Conservation (phyloP, 1,140 invertebrate genomes). For the Drosophila navojoa region DNA sequence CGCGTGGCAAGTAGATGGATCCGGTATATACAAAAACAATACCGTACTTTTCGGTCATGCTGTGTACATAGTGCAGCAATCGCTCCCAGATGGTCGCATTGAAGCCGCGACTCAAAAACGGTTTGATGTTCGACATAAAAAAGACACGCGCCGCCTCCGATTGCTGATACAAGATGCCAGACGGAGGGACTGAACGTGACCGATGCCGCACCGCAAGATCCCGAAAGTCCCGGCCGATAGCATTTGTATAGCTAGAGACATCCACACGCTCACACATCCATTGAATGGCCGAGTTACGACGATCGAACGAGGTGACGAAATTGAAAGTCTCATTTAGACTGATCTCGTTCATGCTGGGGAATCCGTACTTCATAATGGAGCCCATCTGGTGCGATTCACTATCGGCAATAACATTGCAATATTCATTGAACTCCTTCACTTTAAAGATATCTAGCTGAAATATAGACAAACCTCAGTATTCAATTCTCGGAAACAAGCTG, state of each 20-base stretch:
- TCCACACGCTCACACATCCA: conserved; percentile 98
- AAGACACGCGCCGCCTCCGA: conserved; percentile 90
- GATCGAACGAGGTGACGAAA: conserved; percentile 97
- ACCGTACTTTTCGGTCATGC: conserved; percentile 89
- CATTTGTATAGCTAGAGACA: conserved; percentile 4
- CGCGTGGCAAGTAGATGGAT: conserved; percentile 96
- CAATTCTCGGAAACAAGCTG: not conserved
- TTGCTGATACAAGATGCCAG: conserved; percentile 32
- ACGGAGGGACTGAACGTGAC: conserved; percentile 85
- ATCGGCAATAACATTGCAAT: not conserved
- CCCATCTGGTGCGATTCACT: conserved; percentile 47
- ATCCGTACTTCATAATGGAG: conserved; percentile 95
- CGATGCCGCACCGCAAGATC: conserved; percentile 88
- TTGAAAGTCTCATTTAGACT: conserved; percentile 89
- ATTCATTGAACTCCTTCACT: not conserved
- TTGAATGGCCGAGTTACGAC: conserved; percentile 92
- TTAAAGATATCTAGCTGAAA: conserved; percentile 54
- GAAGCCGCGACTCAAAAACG: conserved; percentile 97
- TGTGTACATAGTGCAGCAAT: conserved; percentile 93
- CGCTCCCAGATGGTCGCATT: conserved; percentile 96
- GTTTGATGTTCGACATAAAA: conserved; percentile 96
- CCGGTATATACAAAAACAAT: conserved; percentile 98
- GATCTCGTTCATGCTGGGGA: conserved; percentile 94
- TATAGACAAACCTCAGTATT: not conserved
- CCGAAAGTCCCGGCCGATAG: conserved; percentile 84